Conservation (phyloP, 2,797 vertebrate species). For the Crypturellus tataupa region DNA sequence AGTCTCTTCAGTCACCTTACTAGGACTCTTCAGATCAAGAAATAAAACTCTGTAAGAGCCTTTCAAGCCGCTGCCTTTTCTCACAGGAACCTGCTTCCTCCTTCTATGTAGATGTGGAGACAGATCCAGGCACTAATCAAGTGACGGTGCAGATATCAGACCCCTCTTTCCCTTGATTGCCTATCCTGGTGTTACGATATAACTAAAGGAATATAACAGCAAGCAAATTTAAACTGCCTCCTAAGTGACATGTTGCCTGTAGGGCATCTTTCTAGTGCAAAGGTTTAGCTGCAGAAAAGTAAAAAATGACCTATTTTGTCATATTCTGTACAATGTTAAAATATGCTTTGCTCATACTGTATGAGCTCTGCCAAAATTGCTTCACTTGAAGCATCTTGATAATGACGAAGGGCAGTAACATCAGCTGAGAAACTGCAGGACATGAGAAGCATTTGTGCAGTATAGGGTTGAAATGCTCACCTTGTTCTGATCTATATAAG, state of each 20-base stretch:
- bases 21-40: background rate
- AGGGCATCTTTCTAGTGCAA: background rate
- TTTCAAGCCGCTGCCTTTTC: background rate
- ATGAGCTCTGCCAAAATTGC: background rate
- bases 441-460: background rate
- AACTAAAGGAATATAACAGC: background rate
- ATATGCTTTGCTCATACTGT: background rate
- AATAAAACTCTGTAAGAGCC: background rate
- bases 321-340: background rate
- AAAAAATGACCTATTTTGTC: background rate
- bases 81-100: background rate
- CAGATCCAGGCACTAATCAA: background rate
- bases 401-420: background rate
- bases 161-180: background rate
- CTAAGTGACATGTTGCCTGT: background rate
- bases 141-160: background rate
- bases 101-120: background rate
- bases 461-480: background rate
- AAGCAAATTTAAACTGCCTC: background rate
- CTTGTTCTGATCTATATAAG: background rate
- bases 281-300: background rate
- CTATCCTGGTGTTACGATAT: rapidly evolving
- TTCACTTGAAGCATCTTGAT: background rate
- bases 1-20: background rate
- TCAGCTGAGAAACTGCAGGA: background rate